These are phyloP conservation scores for Empis livida DNA, from an alignment of 2,888 invertebrate species.

Conservation along the genomic window DNA sequence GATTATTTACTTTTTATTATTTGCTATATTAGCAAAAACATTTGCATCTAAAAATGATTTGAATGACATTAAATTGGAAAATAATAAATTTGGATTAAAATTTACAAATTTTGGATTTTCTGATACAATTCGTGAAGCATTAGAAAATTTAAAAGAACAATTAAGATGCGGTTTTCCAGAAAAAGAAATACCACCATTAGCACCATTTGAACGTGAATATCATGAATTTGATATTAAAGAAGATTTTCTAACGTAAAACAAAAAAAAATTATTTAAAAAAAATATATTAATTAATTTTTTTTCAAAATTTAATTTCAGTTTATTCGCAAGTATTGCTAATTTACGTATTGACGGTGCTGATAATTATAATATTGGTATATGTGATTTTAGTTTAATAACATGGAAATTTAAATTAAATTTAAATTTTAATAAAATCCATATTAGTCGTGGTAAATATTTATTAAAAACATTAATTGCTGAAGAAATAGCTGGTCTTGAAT, in stretches of 20 bases:
- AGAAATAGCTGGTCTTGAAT: conserved; percentile 3
- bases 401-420: conserved; percentile 7
- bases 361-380: neutral
- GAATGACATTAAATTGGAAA: too few species aligned
- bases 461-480: conserved; percentile 7
- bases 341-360: neutral
- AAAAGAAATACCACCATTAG: conserved; percentile 6
- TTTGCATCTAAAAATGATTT: too few species aligned
- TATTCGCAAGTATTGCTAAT: neutral
- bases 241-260: neutral
- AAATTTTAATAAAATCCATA: conserved; percentile 6
- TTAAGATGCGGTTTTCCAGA: conserved; percentile 12
- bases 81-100: too few species aligned
- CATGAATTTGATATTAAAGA: neutral
- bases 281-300: neutral
- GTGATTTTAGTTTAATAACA: conserved; percentile 6
- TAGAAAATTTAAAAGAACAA: conserved; percentile 9
- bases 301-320: neutral
- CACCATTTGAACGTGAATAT: conserved; percentile 2
- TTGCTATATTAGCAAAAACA: too few species aligned
- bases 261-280: neutral
- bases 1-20: too few species aligned
- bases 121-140: conserved; percentile 1
- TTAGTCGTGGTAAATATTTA: conserved; percentile 2
- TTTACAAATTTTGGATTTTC: too few species aligned